Evolutionary conservation across 2,888 invertebrate genomes (phyloP), one percentile per base, ranked within the genome.

Genomic region (Pediacus dermestoides): DNA sequence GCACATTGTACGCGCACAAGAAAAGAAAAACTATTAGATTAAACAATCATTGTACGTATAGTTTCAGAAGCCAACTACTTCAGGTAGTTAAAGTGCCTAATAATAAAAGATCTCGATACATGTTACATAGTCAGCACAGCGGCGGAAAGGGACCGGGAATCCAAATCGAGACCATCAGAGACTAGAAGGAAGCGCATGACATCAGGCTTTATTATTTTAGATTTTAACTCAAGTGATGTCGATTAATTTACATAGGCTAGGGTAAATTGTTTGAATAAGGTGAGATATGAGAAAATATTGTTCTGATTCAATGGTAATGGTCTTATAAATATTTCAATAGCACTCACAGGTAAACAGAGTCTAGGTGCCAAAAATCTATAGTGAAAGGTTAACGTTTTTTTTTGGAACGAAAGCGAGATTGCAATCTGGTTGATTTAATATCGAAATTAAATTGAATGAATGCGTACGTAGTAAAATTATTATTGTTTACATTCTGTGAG

Each of bases 171-270:
- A 52, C 25, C 16, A 34, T 32, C 21, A n/a, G n/a, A n/a, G n/a
- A n/a, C n/a, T n/a, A n/a, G n/a, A 42, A 46, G 44, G 48, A 50
- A 48, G 53, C 55, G 55, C 55, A 55, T 55, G 53, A 52, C 47
- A 42, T 34, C 16, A 36, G 16, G 16, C 35, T 21, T n/a, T n/a
- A n/a, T n/a, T n/a, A n/a, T n/a, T n/a, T n/a, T n/a, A n/a, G n/a
- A n/a, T n/a, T n/a, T n/a, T n/a, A n/a, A n/a, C n/a, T n/a, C n/a
- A n/a, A n/a, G n/a, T n/a, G n/a, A n/a, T n/a, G n/a, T n/a, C n/a
- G n/a, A n/a, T n/a, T n/a, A n/a, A n/a, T n/a, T n/a, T n/a, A n/a
- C n/a, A n/a, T n/a, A n/a, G n/a, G n/a, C n/a, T n/a, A n/a, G n/a
- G n/a, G n/a, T n/a, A n/a, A n/a, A n/a, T n/a, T n/a, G n/a, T n/a